phyloP scores from a whole-genome alignment of 2,797 vertebrate genomes.

The Saxicola maurus region DNA sequence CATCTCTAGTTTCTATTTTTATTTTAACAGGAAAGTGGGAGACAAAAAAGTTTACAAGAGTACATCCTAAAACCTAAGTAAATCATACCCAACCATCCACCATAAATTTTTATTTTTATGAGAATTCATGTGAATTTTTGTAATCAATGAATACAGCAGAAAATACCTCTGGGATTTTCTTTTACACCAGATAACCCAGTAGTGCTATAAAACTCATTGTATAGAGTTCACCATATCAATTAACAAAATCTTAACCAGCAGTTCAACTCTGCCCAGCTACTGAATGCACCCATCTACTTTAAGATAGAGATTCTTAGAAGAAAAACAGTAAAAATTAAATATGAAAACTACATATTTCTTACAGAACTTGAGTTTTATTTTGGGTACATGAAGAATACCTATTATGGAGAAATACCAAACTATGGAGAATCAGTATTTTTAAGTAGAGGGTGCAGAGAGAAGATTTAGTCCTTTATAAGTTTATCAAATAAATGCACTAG shows the following conservation, averaged over 20 bases:
- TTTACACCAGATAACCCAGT: slow-evolving; percentile 46
- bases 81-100: neutral
- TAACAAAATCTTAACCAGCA: slow-evolving; percentile 5
- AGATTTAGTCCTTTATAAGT: slow-evolving; percentile 27
- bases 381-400: neutral
- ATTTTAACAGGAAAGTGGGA: neutral
- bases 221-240: neutral
- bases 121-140: neutral
- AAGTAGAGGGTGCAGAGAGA: slow-evolving; percentile 31
- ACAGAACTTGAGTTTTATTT: neutral
- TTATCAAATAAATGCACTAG: slow-evolving; percentile 91
- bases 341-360: neutral
- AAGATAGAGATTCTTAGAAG: slow-evolving; percentile 10
- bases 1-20: neutral
- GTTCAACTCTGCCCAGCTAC: slow-evolving; percentile 25
- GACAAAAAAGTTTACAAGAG: neutral
- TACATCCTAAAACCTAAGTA: neutral
- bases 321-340: slow-evolving; percentile 19
- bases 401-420: slow-evolving; percentile 12
- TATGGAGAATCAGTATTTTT: slow-evolving; percentile 53
- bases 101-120: neutral
- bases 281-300: slow-evolving; percentile 33
- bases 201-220: slow-evolving; percentile 25
- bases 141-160: slow-evolving; percentile 19
- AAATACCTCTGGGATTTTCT: neutral